phyloP scores from a whole-genome alignment of 2,888 invertebrate species.

The Bembecia ichneumoniformis region DNA sequence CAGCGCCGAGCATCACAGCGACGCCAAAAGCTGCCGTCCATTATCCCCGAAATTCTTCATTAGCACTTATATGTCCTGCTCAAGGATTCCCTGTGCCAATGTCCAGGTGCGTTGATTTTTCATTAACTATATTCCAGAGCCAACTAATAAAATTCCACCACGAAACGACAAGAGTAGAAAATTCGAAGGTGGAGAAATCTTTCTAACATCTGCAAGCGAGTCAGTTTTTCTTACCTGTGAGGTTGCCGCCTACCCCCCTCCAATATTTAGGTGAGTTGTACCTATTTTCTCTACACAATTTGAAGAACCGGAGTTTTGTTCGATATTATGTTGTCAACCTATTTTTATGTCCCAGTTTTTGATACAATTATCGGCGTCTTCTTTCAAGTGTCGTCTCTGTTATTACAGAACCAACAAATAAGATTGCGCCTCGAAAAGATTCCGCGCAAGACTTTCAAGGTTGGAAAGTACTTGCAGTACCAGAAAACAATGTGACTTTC shows the following conservation, averaged over 20 bases:
- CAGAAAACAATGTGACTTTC: conserved; percentile 64
- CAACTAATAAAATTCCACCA: conserved; percentile 78
- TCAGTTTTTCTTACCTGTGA: conserved; percentile 65
- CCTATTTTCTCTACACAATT: not conserved
- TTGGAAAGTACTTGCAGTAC: conserved; percentile 74
- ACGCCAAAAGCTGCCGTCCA: conserved; percentile 61
- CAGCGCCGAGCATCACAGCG: conserved; percentile 64
- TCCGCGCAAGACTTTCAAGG: conserved; percentile 74
- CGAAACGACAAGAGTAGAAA: conserved; percentile 59
- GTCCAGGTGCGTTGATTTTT: conserved; percentile 72
- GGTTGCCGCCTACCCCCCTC: conserved; percentile 69
- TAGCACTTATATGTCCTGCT: conserved; percentile 66
- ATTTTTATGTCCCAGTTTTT: not conserved
- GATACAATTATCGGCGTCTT: not conserved
- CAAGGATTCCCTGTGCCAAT: conserved; percentile 75
- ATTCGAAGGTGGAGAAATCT: conserved; percentile 52
- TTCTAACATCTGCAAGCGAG: conserved; percentile 42
- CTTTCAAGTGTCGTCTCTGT: conserved; percentile 14
- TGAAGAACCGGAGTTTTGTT: too few relatives aligned
- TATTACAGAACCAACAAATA: conserved; percentile 71
- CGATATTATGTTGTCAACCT: not conserved
- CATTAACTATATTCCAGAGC: conserved; percentile 69
- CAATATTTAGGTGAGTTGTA: conserved; percentile 56
- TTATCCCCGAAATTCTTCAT: conserved; percentile 37
- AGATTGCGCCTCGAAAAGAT: conserved; percentile 74